Evolutionary conservation across 2,113 vertebrate genomes (phyloP), one percentile per base, ranked within the genome.

Genomic region (Hypomesus transpacificus): DNA sequence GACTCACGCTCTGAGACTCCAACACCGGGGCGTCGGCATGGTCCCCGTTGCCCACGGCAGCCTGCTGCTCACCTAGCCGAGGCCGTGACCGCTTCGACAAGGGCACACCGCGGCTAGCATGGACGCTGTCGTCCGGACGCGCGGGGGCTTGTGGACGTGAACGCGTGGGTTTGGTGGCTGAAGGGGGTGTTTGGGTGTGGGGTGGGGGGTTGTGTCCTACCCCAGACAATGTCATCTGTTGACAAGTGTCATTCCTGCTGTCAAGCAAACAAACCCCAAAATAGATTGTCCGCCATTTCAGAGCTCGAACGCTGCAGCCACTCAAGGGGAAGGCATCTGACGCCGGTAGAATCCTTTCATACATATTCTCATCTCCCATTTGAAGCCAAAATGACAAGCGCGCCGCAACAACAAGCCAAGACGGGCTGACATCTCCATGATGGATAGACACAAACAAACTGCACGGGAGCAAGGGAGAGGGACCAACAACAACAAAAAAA

Each of bases 261-360:
- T 66, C 74, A 73, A 80, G 34, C 69, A 69, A 69, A 68, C 61
- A 57, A 50, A 21, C 28, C 63, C 57, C 54, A 7, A 73, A 81
- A 70, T 62, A 69, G 31, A 71, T 34, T 26, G 21, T 18, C 64
- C 68, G 60, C 59, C 58, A 50, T 68, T 73, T 75, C 31, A 21
- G 57, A 61, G 31, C 26, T 60, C 9, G 34, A 8, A 14, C 63
- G 46, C 17, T 28, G 20, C 20, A 52, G 7, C 24, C 51, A 46
- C 14, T 62, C 39, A 22, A 64, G n/a, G 8, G n/a, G 51, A n/a
- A 14, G 50, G 52, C 11, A 22, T 51, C 26, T 46, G n/a, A 46
- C 46, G 21, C 14, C 14, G 65, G n/a, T 21, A 20, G 31, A 66
- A 20, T 65, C 34, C 50, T 16, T 52, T 17, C 52, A 6, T 34